phyloP scores from a whole-genome alignment of 1,140 invertebrate genomes.

The Mycetomoellerius zeteki region DNA sequence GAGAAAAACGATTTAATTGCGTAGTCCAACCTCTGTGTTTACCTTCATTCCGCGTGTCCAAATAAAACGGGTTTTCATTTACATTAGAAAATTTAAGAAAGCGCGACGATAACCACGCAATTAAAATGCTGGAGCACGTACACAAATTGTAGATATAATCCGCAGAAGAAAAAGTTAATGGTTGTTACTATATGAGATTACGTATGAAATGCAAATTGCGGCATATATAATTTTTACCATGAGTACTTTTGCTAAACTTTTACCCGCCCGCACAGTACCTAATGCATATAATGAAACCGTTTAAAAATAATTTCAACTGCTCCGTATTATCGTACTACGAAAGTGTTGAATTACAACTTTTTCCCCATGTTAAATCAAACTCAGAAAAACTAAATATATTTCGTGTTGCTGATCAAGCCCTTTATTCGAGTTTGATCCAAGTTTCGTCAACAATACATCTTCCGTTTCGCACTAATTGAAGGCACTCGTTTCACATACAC shows the following conservation, averaged over 20 bases:
- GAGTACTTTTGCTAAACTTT: conserved; percentile 7
- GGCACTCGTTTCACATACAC: background rate
- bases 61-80: conserved; percentile 48
- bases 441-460: conserved; percentile 10
- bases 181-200: conserved; percentile 22
- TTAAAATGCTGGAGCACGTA: conserved; percentile 66
- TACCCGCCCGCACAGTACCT: conserved; percentile 27
- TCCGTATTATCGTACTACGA: background rate
- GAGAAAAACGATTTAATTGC: background rate
- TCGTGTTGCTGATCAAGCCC: background rate
- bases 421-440: background rate
- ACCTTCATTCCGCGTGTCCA: background rate
- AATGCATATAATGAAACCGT: conserved; percentile 33
- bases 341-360: background rate
- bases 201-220: conserved; percentile 47
- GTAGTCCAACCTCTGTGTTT: background rate
- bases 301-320: conserved; percentile 43
- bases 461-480: conserved; percentile 34
- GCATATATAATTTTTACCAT: conserved; percentile 46
- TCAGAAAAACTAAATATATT: background rate
- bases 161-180: conserved; percentile 40
- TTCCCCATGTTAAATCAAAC: background rate
- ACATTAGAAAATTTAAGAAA: conserved; percentile 56
- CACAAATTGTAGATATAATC: conserved; percentile 40
- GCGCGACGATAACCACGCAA: conserved; percentile 47